Conservation (phyloP, 2,888 invertebrate genomes). For the Platynereis dumerilii region DNA sequence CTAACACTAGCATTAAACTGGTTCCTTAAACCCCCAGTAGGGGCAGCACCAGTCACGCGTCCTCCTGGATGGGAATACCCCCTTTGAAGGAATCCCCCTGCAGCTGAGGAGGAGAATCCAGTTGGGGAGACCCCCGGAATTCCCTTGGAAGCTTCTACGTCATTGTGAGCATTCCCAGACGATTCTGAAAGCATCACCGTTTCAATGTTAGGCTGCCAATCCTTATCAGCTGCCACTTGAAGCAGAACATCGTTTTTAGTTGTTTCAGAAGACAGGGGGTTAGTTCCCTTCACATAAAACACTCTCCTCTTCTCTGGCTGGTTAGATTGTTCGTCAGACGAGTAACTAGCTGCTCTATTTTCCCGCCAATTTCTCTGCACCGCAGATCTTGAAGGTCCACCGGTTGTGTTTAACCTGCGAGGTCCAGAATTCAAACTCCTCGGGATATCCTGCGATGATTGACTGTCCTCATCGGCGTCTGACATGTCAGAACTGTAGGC, state of each 20-base stretch:
- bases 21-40: too few species aligned
- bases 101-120: too few species aligned
- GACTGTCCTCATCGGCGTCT: neutral
- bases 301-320: neutral
- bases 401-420: neutral
- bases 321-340: neutral
- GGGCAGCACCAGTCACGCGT: too few species aligned
- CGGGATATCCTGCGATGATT: neutral
- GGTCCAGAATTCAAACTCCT: neutral
- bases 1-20: too few species aligned
- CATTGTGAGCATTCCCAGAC: conserved; percentile 6
- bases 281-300: conserved; percentile 23
- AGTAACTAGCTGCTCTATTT: neutral
- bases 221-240: neutral
- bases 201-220: conserved; percentile 11
- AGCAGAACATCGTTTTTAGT: conserved; percentile 2
- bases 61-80: too few species aligned
- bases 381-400: neutral
- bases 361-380: neutral
- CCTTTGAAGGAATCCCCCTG: too few species aligned
- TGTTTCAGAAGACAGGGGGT: conserved; percentile 1
- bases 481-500: neutral
- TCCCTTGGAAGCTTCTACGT: too few species aligned
- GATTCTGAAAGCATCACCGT: conserved; percentile 16
- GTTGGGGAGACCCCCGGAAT: too few species aligned